These are phyloP conservation scores for Dysmachus trigonus DNA, from an alignment of 2,888 invertebrate genomes.

Conservation along the genomic window DNA sequence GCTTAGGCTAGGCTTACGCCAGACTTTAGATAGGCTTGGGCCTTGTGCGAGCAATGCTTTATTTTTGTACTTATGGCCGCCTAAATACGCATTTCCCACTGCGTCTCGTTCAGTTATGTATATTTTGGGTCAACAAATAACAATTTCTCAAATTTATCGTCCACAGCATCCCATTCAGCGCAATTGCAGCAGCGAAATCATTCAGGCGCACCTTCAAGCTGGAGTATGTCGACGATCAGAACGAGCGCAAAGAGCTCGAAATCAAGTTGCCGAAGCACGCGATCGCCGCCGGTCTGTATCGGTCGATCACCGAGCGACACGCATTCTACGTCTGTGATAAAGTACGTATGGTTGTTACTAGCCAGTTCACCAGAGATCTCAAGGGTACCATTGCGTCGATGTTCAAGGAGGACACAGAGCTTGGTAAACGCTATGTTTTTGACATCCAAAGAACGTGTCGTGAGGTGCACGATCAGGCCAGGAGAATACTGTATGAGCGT, in stretches of 20 bases:
- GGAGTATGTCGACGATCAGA: slow-evolving; percentile 76
- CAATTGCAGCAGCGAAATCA: slow-evolving; percentile 81
- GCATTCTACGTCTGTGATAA: slow-evolving; percentile 94
- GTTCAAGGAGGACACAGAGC: slow-evolving; percentile 86
- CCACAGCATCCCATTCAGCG: slow-evolving; percentile 80
- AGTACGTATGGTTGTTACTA: slow-evolving; percentile 85
- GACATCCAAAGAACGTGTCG: slow-evolving; percentile 88
- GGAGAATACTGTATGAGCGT: slow-evolving; percentile 75
- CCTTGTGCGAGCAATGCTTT: too few species aligned
- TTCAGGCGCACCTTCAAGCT: slow-evolving; percentile 78
- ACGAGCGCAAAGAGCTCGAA: slow-evolving; percentile 73
- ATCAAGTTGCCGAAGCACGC: slow-evolving; percentile 83
- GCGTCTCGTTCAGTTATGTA: neutral
- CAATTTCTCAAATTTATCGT: slow-evolving; percentile 29
- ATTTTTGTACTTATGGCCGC: too few species aligned
- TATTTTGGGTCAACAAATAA: neutral
- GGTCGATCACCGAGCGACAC: slow-evolving; percentile 90
- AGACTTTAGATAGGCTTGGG: too few species aligned
- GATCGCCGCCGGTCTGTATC: slow-evolving; percentile 82
- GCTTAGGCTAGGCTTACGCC: too few species aligned
- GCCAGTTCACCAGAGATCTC: slow-evolving; percentile 87
- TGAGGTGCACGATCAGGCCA: slow-evolving; percentile 88
- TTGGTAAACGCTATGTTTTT: slow-evolving; percentile 90
- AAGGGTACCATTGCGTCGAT: slow-evolving; percentile 91
- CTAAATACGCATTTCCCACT: too few species aligned